These are phyloP conservation scores for Frankliniella intonsa DNA, from an alignment of 2,888 invertebrate species.

Conservation along the genomic window DNA sequence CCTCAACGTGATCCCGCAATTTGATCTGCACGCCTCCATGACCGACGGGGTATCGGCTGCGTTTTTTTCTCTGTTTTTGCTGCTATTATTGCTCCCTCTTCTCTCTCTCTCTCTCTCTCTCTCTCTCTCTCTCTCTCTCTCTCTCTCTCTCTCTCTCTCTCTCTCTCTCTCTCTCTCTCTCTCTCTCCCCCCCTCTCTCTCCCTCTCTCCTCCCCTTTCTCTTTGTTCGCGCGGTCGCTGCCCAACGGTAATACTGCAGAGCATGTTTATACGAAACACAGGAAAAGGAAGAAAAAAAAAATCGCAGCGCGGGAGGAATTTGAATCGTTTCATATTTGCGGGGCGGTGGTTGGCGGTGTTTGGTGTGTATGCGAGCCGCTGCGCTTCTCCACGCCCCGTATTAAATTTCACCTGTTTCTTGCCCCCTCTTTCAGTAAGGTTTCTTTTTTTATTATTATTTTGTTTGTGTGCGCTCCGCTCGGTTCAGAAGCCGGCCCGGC, in stretches of 20 bases:
- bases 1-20: background rate
- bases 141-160: background rate
- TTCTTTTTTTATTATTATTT: too few species aligned
- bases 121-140: constrained; percentile 30
- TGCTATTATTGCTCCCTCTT: background rate
- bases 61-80: background rate
- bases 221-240: background rate
- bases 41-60: background rate
- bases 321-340: too few species aligned
- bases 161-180: constrained; percentile 34
- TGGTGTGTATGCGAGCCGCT: too few species aligned
- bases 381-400: too few species aligned
- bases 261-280: too few species aligned
- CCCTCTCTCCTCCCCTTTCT: constrained; percentile 18
- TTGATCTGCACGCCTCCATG: background rate
- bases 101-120: constrained; percentile 31
- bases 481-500: too few species aligned
- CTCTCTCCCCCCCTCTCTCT: background rate
- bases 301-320: background rate
- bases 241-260: background rate
- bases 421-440: too few species aligned
- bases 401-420: too few species aligned
- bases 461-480: too few species aligned
- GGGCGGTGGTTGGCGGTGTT: too few species aligned
- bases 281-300: background rate